Percentiles rank a stretch among this genome's conserved stretches.
phyloP scores from a whole-genome alignment of 2,113 vertebrate species.

The Benthochromis sp. region DNA sequence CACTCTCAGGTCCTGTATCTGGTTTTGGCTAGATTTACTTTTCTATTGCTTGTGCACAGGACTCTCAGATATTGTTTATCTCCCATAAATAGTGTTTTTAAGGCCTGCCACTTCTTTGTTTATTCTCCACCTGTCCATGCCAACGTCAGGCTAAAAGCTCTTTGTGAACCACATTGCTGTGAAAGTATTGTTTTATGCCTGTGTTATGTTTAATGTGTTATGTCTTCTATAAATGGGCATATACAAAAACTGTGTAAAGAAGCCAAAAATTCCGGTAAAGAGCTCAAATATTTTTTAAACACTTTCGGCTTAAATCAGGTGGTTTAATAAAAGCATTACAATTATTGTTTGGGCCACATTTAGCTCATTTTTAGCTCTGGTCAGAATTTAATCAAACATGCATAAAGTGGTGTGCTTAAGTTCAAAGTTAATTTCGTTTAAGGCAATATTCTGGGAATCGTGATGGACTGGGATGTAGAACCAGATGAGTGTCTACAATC shows the following conservation, averaged over 20 bases:
- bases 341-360: not conserved
- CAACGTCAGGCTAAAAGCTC: not conserved
- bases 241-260: not conserved
- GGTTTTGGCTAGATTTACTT: not conserved
- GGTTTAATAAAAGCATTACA: not conserved
- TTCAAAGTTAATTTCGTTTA: not conserved
- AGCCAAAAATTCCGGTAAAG: rapidly evolving
- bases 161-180: not conserved
- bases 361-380: not conserved
- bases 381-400: not conserved
- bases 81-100: not conserved
- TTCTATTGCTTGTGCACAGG: not conserved
- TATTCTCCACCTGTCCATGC: not conserved
- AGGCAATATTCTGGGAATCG: not conserved
- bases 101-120: not conserved
- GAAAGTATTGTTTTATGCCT: not conserved
- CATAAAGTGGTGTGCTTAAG: not conserved
- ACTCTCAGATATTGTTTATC: not conserved
- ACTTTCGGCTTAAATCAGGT: rapidly evolving
- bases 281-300: not conserved
- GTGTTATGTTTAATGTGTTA: not conserved
- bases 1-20: not conserved
- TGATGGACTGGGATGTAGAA: not conserved
- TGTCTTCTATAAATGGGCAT: not conserved
- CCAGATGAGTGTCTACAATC: not conserved